phyloP scores from a whole-genome alignment of 1,140 invertebrate species.

The Phocides pigmalion region DNA sequence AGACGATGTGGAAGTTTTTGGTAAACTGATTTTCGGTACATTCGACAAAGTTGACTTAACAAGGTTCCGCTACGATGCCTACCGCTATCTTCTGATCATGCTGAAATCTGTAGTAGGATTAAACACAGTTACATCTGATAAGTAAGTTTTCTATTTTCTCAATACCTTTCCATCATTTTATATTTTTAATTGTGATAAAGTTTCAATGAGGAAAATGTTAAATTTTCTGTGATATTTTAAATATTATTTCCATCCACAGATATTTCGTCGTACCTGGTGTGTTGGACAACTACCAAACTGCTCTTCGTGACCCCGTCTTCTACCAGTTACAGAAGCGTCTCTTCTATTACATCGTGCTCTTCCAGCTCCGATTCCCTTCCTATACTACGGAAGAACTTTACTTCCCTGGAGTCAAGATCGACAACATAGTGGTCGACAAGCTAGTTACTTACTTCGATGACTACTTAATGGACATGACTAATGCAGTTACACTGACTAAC shows the following conservation, averaged over 20 bases:
- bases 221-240: too few species aligned
- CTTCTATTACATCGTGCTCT: conserved; percentile 82
- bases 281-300: conserved; percentile 85
- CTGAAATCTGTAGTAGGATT: conserved; percentile 65
- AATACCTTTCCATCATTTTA: conserved; percentile 22
- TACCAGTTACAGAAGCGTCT: conserved; percentile 87
- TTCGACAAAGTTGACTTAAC: conserved; percentile 53
- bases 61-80: conserved; percentile 49
- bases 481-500: conserved; percentile 72
- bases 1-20: conserved; percentile 67
- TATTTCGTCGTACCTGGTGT: conserved; percentile 81
- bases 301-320: conserved; percentile 88
- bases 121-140: conserved; percentile 55
- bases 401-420: conserved; percentile 85
- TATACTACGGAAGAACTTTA: conserved; percentile 87
- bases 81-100: conserved; percentile 68
- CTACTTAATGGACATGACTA: conserved; percentile 83
- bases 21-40: conserved; percentile 66
- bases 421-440: conserved; percentile 82
- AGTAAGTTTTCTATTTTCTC: conserved; percentile 51
- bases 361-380: conserved; percentile 85
- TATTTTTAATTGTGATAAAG: too few species aligned
- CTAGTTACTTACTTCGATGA: conserved; percentile 85
- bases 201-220: too few species aligned
- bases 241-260: too few species aligned